Evolutionary conservation across 2,888 invertebrate species (phyloP), one percentile per base, ranked within the genome.

Genomic region (Limnephilus rhombicus): DNA sequence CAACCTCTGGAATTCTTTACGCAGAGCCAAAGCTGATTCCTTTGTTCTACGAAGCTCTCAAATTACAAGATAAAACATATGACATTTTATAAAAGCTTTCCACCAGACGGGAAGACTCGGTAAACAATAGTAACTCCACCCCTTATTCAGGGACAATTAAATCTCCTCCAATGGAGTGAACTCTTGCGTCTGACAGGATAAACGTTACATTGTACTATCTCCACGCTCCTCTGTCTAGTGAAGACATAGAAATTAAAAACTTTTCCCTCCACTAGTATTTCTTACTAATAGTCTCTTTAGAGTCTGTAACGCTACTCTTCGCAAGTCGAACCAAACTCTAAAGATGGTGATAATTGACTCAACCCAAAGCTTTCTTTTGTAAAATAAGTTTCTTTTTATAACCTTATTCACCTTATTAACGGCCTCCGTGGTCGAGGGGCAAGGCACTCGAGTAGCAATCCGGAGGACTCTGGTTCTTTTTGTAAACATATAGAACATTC

Each of bases 121-220:
- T 31, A 86, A 45, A 53, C 86, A 86, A 86, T n/a, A n/a, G 53
- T 11, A 86, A 45, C 45, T 29, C 86, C 41, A 49, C 53, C 85
- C 85, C 85, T 85, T 45, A 45, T 85, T 85, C 45, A 53, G 45
- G 31, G 53, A 86, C 86, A 86, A 86, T 86, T 86, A 86, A 86
- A 31, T 86, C n/a, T 49, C n/a, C 86, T 34, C 45, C n/a, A 86
- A 86, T 86, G 86, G 53, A 45, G 86, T 86, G 49, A 45, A 86
- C 29, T 86, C 53, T 86, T 86, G 86, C 49, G 24, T 86, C 86
- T 86, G 86, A 86, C 86, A 86, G 53, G 86, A 45, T 86, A 41
- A 45, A 41, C 41, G 85, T 24, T 41, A 86, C 49, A 49, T 86
- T 24, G 85, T 34, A 41, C 85, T 5, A 29, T 68, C 9, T 68